phyloP scores from a whole-genome alignment of 2,888 invertebrate genomes.

The Chironomus riparius region DNA sequence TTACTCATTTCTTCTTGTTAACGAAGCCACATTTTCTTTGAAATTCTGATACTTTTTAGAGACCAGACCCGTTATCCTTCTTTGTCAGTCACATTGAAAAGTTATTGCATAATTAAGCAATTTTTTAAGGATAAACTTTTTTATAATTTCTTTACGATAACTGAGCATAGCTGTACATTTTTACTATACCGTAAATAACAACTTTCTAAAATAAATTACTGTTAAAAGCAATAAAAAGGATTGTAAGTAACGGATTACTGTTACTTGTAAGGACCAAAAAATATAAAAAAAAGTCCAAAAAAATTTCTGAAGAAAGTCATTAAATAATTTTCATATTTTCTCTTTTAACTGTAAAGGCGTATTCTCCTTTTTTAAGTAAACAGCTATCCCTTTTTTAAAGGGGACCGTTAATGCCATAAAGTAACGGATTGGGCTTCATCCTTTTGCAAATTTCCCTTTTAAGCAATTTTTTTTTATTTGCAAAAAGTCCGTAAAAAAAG shows the following conservation, averaged over 20 bases:
- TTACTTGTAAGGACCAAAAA: background rate
- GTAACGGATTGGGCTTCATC: background rate
- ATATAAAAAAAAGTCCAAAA: background rate
- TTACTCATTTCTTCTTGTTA: too few relatives aligned
- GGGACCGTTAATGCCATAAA: background rate
- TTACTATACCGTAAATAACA: background rate
- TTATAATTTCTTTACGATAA: too few relatives aligned
- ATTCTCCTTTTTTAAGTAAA: background rate
- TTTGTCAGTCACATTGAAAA: too few relatives aligned
- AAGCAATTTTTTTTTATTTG: background rate
- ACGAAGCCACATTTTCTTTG: too few relatives aligned
- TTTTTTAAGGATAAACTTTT: too few relatives aligned
- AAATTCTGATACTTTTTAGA: too few relatives aligned
- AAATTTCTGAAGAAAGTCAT: background rate
- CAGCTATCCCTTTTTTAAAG: background rate
- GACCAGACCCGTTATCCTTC: too few relatives aligned
- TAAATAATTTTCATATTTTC: background rate
- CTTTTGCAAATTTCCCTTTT: background rate
- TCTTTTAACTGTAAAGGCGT: background rate
- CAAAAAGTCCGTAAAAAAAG: background rate
- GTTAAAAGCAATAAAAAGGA: constrained; percentile 12
- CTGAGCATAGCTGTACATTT: background rate
- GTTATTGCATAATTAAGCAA: too few relatives aligned
- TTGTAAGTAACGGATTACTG: constrained; percentile 1
- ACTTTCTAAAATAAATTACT: background rate